These are phyloP conservation scores for Halichondria panicea DNA, from an alignment of 37 sponge, comb jelly and placozoan species.

Conservation along the genomic window DNA sequence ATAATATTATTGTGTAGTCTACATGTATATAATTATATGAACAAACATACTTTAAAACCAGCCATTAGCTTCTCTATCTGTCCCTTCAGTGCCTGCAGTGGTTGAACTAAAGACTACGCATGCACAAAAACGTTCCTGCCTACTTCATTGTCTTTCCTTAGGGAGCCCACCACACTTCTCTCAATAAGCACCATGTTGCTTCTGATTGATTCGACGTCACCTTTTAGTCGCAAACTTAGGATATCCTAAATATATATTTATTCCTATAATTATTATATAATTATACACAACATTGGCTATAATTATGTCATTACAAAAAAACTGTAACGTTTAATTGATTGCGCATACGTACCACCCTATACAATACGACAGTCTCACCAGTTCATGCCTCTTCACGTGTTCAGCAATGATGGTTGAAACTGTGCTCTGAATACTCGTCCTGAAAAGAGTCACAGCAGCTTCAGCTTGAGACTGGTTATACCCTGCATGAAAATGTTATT, in stretches of 20 bases:
- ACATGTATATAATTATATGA: too few species aligned
- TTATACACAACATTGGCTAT: too few species aligned
- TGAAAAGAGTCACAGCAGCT: too few species aligned
- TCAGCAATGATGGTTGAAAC: too few species aligned
- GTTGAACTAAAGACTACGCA: too few species aligned
- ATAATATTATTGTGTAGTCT: too few species aligned
- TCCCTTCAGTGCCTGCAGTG: constrained; percentile 35
- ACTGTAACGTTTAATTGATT: neutral
- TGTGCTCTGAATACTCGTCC: too few species aligned
- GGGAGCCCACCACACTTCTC: constrained; percentile 22
- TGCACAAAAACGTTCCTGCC: neutral
- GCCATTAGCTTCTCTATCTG: constrained; percentile 27
- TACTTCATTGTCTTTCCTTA: constrained; percentile 54
- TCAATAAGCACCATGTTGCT: constrained; percentile 33
- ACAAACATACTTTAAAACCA: constrained; percentile 32
- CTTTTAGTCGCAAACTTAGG: constrained; percentile 14
- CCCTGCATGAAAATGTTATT: too few species aligned
- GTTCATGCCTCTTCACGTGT: too few species aligned
- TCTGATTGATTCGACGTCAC: constrained; percentile 30
- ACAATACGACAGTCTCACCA: neutral
- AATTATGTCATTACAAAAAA: too few species aligned
- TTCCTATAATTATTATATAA: too few species aligned
- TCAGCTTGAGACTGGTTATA: too few species aligned
- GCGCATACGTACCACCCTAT: neutral
- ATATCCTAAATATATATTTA: constrained; percentile 40